phyloP scores from a whole-genome alignment of 2,797 vertebrate genomes.

The Melanitta fusca region DNA sequence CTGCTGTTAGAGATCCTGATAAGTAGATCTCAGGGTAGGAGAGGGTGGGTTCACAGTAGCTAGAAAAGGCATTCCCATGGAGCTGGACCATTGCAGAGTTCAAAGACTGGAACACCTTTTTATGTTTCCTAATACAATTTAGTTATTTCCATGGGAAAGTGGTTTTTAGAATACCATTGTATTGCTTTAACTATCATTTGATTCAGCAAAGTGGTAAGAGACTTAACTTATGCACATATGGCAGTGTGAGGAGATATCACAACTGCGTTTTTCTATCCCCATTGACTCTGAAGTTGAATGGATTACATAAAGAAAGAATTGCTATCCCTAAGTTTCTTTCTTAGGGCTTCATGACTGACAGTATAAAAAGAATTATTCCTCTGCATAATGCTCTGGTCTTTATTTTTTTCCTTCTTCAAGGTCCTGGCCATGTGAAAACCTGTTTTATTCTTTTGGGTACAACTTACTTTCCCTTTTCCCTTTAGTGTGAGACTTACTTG shows the following conservation, averaged over 20 bases:
- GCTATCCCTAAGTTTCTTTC: neutral
- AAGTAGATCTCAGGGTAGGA: neutral
- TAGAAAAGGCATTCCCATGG: neutral
- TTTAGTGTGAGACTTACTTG: neutral
- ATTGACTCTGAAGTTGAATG: neutral
- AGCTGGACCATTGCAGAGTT: neutral
- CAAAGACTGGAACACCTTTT: neutral
- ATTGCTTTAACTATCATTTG: neutral
- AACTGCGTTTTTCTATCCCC: neutral
- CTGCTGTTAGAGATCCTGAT: neutral
- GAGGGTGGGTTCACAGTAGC: neutral
- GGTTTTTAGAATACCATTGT: neutral
- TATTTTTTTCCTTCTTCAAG: neutral
- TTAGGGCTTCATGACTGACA: neutral
- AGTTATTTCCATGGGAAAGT: neutral
- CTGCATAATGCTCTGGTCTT: neutral
- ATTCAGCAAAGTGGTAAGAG: neutral
- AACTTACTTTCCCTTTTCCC: neutral
- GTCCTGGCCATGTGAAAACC: neutral
- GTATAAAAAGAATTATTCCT: neutral
- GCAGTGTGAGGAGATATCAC: neutral
- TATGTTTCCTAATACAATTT: neutral
- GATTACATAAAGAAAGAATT: neutral
- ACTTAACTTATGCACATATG: neutral
- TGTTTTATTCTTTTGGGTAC: neutral